Evolutionary conservation across 1,140 invertebrate genomes (phyloP), one percentile per base, ranked within the genome.

Genomic region (Zaprionus vittiger): DNA sequence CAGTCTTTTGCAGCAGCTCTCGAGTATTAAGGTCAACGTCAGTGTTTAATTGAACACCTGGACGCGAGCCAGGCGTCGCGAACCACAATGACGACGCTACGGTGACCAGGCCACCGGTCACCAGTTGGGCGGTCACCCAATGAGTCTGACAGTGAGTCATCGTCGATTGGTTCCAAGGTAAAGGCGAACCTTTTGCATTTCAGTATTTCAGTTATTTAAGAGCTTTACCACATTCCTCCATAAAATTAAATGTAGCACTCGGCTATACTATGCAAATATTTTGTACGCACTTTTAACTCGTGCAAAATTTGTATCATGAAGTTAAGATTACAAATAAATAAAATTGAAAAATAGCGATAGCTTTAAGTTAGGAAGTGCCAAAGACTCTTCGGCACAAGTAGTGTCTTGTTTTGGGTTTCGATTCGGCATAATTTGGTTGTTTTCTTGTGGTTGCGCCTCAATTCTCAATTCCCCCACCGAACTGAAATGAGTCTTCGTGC

Each of bases 11-110:
- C 84, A 73, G 78, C 73, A 31, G 65, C 68, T 71, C 65, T 71
- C 68, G 61, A 66, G 85, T 91, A 90, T 90, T 90, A 90, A 90
- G 85, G 85, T 90, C 85, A 90, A 82, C 85, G 77, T 85, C 79
- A 81, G 81, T 69, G 77, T 89, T 82, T 85, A 90, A 90, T 90
- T 90, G 85, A 90, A 90, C 85, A 90, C 85, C 85, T 90, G 85
- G 85, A 82, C 85, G 74, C 41, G 41, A 17, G 63, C 52, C 54
- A 77, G 57, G 34, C 54, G 28, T 38, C 49, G 60, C 28, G 6
- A 31, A 31, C 28, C n/a, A 55, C 76, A 71, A 70, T 75, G 71
- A 75, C 76, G 75, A 26, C 63, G 38, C 12, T 15, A 1, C 20
- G 47, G 20, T 68, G 64, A 37, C 47, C 69, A 41, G 54, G 22